A percentile compares a stretch with the other conserved stretches of the same genome.
These are phyloP conservation scores for Abrostola tripartita DNA, from an alignment of 2,888 invertebrate genomes.

Conservation along the genomic window DNA sequence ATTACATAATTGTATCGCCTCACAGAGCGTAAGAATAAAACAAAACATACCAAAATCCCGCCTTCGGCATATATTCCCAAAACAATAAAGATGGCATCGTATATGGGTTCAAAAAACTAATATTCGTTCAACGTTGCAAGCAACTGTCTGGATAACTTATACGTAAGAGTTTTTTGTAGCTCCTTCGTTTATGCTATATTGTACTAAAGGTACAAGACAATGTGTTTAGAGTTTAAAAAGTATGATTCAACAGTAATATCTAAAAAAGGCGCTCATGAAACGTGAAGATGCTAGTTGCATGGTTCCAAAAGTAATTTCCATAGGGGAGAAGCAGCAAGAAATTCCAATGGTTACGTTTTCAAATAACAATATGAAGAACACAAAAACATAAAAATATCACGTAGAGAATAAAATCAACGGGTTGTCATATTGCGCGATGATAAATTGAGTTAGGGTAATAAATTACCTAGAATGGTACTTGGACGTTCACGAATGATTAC, in stretches of 20 bases:
- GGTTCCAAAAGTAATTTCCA: too few relatives aligned
- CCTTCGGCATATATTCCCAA: constrained; percentile 8
- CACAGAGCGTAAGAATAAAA: constrained; percentile 11
- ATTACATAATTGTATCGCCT: constrained; percentile 30
- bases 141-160: not conserved
- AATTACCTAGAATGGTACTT: not conserved
- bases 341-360: too few relatives aligned
- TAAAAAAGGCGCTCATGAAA: too few relatives aligned
- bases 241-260: too few relatives aligned
- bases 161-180: constrained; percentile 4
- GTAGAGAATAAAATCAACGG: too few relatives aligned
- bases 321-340: too few relatives aligned
- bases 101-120: constrained; percentile 14
- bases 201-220: not conserved
- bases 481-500: constrained; percentile 18
- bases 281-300: too few relatives aligned
- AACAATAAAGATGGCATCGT: constrained; percentile 26
- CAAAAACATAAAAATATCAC: too few relatives aligned
- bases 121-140: constrained; percentile 12
- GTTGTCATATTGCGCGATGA: too few relatives aligned
- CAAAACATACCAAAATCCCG: not conserved
- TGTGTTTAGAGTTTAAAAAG: not conserved
- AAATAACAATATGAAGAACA: too few relatives aligned
- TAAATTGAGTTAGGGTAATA: not conserved
- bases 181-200: not conserved